Evolutionary conservation across 2,113 vertebrate species (phyloP).

Genomic region (Pipra filicauda): DNA sequence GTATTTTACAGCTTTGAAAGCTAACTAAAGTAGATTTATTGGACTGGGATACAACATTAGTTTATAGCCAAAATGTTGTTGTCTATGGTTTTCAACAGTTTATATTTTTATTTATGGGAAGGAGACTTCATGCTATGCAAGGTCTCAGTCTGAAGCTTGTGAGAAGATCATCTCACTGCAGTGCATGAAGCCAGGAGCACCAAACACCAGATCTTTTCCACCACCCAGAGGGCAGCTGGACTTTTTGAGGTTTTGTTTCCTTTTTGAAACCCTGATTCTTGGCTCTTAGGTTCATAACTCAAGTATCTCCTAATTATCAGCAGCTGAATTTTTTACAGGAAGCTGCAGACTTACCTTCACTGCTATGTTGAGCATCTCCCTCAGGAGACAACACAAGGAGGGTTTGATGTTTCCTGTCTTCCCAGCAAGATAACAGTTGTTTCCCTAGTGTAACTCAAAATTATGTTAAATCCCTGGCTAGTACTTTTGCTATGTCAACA

Average conservation of each 20-base stretch:
- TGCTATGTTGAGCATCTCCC: neutral
- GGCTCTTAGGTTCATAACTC: neutral
- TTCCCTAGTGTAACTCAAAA: neutral
- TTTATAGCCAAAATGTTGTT: constrained; percentile 3
- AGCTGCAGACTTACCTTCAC: neutral
- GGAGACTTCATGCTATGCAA: neutral
- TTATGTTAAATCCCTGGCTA: neutral
- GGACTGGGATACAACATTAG: neutral
- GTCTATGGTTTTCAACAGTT: neutral
- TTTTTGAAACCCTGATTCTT: neutral
- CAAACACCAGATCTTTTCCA: neutral
- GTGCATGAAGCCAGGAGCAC: neutral
- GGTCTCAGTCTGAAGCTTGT: neutral
- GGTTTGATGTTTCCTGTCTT: neutral
- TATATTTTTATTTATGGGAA: neutral
- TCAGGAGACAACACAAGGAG: neutral
- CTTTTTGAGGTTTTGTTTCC: neutral
- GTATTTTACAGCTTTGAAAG: constrained; percentile 6
- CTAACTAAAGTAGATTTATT: neutral
- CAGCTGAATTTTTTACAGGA: neutral
- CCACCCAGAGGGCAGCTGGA: neutral
- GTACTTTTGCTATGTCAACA: neutral
- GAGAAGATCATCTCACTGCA: neutral
- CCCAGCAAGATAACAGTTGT: neutral
- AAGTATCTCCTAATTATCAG: neutral